Conservation (phyloP, 2,797 vertebrate species). For the Scomberomorus guttatus region DNA sequence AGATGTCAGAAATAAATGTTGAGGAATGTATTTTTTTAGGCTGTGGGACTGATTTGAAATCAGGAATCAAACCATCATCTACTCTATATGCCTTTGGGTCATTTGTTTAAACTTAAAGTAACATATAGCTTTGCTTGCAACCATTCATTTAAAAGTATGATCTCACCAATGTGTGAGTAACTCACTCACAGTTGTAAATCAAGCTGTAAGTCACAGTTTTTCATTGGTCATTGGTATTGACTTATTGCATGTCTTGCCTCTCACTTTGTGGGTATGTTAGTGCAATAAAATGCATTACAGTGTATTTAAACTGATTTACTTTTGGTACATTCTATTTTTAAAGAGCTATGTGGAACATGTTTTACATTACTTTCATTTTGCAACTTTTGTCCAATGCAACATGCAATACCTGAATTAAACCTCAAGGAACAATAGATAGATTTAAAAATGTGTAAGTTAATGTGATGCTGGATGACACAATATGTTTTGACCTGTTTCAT, state of each 20-base stretch:
- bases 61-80: neutral
- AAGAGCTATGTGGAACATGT: neutral
- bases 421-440: neutral
- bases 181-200: neutral
- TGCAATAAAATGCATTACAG: neutral
- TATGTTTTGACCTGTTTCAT: neutral
- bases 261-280: neutral
- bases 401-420: neutral
- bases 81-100: neutral
- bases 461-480: neutral
- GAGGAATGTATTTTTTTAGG: neutral
- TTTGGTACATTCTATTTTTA: neutral
- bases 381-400: neutral
- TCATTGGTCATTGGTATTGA: slow-evolving; percentile 13
- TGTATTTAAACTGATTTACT: neutral
- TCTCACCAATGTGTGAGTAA: slow-evolving; percentile 29
- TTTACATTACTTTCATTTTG: neutral
- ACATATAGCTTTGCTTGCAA: neutral
- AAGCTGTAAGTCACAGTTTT: neutral
- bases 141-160: slow-evolving; percentile 6
- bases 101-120: neutral
- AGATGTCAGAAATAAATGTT: neutral
- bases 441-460: neutral
- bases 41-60: neutral
- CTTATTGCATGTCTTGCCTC: neutral